Evolutionary conservation across 2,113 vertebrate species (phyloP), one percentile per base, ranked within the genome.

Genomic region (Cebus imitator): DNA sequence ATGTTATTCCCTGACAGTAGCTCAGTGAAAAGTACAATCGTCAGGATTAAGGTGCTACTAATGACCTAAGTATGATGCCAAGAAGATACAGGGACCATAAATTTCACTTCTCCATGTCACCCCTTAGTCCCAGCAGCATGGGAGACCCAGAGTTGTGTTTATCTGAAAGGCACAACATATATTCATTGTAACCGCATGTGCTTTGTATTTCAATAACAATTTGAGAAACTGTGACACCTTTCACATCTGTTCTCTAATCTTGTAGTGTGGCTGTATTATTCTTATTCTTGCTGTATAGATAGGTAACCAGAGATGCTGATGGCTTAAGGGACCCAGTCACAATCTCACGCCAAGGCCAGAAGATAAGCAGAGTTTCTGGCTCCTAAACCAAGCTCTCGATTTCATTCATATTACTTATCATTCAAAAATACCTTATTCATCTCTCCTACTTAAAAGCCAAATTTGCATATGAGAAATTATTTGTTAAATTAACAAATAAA

Each of bases 401-500:
- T 52, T 83, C 70, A 90, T 83, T 48, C 52, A 30, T 14, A 58
- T 61, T 87, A 35, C 37, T 80, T 80, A n/a, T 68, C 68, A 89
- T 55, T 40, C 43, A 55, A 73, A 97, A 81, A 66, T 84, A 85
- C 3, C 37, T 52, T 80, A 92, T 50, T 72, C 35, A 23, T 14
- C 45, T 80, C 50, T 90, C 61, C 3, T 57, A 5, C 72, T 83
- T 57, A 52, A 50, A 96, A 88, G 78, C 25, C 78, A 79, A 58
- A 91, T 55, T 88, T 95, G 27, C 27, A 80, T 87, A 48, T 83
- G 52, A 95, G 10, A 83, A 95, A 80, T 94, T 78, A 83, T 72
- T 30, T 88, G 58, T 91, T 86, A 61, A 84, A 37, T 75, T 64
- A 32, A 83, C 75, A 30, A 95, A 68, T 14, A 9, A 78, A 43